Conservation (phyloP, 1,140 invertebrate species). For the Ceratoteleas bidentatus region DNA sequence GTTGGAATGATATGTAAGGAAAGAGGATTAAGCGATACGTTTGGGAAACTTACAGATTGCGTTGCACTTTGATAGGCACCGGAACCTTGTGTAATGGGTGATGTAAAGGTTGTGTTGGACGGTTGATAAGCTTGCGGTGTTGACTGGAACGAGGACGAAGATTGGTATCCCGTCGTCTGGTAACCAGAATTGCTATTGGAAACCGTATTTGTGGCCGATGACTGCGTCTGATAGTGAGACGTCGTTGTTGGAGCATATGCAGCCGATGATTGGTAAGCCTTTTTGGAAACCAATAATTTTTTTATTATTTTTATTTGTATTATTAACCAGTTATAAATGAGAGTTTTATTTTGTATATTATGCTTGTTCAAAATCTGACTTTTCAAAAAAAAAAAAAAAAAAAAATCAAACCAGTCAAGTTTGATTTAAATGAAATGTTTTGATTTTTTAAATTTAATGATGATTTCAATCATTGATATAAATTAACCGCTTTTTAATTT, state of each 20-base stretch:
- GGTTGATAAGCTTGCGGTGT: slow-evolving; percentile 78
- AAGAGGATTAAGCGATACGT: no score
- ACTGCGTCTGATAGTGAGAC: slow-evolving; percentile 77
- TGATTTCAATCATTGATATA: no score
- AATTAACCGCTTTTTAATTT: no score
- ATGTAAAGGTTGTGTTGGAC: slow-evolving; percentile 77
- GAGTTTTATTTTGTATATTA: no score
- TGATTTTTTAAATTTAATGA: no score
- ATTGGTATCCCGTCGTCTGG: slow-evolving; percentile 76
- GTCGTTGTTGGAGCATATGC: slow-evolving; percentile 77
- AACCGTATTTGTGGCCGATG: slow-evolving; percentile 73
- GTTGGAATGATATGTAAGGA: no score
- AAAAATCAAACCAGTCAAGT: no score
- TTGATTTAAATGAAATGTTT: no score
- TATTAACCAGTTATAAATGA: slow-evolving; percentile 4
- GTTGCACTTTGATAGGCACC: slow-evolving; percentile 77
- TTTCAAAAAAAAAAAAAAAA: no score
- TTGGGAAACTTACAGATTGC: slow-evolving; percentile 72
- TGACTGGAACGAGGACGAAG: slow-evolving; percentile 76
- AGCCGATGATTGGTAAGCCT: slow-evolving; percentile 76
- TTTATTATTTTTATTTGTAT: no score
- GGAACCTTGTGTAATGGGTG: slow-evolving; percentile 77
- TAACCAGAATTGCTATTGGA: slow-evolving; percentile 75
- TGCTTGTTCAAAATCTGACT: no score
- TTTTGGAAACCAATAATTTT: slow-evolving; percentile 30